Conservation (phyloP, 2,113 vertebrate genomes). For the Balaeniceps rex region DNA sequence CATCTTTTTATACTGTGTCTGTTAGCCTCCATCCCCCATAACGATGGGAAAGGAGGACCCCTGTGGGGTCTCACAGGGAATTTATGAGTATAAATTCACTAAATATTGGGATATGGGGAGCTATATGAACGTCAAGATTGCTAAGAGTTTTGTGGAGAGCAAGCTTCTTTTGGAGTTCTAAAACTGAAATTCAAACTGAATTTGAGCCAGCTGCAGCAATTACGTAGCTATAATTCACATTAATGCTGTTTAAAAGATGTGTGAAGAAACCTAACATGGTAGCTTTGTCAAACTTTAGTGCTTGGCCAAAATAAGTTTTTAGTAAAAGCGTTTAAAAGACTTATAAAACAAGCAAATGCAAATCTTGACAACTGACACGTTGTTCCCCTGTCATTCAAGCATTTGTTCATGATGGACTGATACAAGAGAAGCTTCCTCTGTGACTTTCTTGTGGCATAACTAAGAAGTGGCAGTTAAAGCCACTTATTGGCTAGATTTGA, state of each 20-base stretch:
- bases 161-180: not conserved
- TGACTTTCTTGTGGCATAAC: not conserved
- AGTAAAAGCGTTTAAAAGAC: not conserved
- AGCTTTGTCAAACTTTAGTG: not conserved
- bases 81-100: not conserved
- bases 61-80: not conserved
- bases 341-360: not conserved
- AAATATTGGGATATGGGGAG: not conserved
- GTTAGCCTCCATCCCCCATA: not conserved
- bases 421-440: not conserved
- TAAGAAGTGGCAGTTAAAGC: not conserved
- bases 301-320: not conserved
- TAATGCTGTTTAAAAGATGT: not conserved
- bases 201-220: not conserved
- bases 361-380: not conserved
- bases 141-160: not conserved
- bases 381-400: not conserved
- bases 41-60: not conserved
- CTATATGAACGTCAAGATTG: not conserved
- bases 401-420: not conserved
- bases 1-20: not conserved
- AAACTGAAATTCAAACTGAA: not conserved
- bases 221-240: not conserved
- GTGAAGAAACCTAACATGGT: not conserved
- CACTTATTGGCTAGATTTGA: not conserved